phyloP scores from a whole-genome alignment of 2,113 vertebrate genomes.

The Eptesicus fuscus region DNA sequence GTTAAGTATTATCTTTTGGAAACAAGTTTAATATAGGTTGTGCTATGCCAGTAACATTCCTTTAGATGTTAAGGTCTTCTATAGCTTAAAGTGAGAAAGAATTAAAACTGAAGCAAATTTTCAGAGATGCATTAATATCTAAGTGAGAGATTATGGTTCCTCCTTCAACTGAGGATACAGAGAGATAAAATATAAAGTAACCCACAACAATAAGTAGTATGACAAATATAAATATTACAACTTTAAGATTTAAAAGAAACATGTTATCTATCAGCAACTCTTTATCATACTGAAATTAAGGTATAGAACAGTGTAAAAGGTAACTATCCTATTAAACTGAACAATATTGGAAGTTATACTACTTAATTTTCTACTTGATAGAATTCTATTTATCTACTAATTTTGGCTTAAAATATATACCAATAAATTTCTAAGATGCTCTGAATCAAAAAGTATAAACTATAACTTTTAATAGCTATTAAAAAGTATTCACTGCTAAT shows the following conservation, averaged over 20 bases:
- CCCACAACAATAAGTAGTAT: not conserved
- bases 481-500: constrained; percentile 8
- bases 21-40: constrained; percentile 7
- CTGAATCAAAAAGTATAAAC: not conserved
- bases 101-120: constrained; percentile 29
- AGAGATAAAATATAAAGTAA: constrained; percentile 29
- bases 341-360: constrained; percentile 71
- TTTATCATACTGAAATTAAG: constrained; percentile 53
- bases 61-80: not conserved
- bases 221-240: constrained; percentile 24
- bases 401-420: constrained; percentile 29
- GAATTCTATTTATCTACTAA: constrained; percentile 18
- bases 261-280: not conserved
- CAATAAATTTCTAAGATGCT: constrained; percentile 11
- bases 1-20: not conserved
- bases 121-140: not conserved
- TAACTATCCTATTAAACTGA: constrained; percentile 76
- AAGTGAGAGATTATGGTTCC: not conserved
- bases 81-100: constrained; percentile 20
- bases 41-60: not conserved
- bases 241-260: constrained; percentile 22
- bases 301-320: constrained; percentile 69
- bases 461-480: constrained; percentile 33
- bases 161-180: constrained; percentile 3
- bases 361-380: constrained; percentile 44